A percentile compares a stretch with the other conserved stretches of the same genome.
phyloP scores from a whole-genome alignment of 2,797 vertebrate species.

The Tragopan temminckii region DNA sequence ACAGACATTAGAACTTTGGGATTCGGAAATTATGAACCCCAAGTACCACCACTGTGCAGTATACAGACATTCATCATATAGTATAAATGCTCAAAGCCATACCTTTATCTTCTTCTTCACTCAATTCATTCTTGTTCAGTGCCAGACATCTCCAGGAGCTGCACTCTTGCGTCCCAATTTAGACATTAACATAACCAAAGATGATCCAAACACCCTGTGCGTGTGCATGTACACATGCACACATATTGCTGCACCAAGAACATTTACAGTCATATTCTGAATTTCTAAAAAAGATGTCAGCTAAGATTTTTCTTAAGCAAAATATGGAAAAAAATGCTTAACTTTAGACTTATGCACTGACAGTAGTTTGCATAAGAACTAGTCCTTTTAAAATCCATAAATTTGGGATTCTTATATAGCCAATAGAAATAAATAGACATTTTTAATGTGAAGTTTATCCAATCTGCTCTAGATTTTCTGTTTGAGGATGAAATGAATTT shows the following conservation, averaged over 20 bases:
- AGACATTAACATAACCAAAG: background rate
- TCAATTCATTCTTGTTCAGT: background rate
- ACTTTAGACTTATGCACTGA: background rate
- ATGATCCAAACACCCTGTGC: background rate
- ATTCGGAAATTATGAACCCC: background rate
- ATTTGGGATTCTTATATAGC: background rate
- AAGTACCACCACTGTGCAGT: background rate
- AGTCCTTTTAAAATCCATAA: slow-evolving; percentile 9
- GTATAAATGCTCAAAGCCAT: background rate
- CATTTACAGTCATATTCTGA: background rate
- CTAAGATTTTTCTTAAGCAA: slow-evolving; percentile 15
- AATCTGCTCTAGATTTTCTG: background rate
- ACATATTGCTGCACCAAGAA: background rate
- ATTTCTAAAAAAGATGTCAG: slow-evolving; percentile 1
- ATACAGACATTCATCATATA: background rate
- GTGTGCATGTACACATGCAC: background rate
- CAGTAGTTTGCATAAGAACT: background rate
- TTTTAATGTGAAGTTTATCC: background rate
- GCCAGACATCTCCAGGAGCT: background rate
- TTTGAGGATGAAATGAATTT: background rate
- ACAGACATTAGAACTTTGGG: background rate
- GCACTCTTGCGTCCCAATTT: background rate
- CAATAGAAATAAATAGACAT: background rate
- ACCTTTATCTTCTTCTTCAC: background rate
- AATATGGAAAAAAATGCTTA: slow-evolving; percentile 4